A percentile compares a stretch with the other conserved stretches of the same genome.
Evolutionary conservation across 2,113 vertebrate genomes (phyloP).

Genomic region (Chaenocephalus aceratus): DNA sequence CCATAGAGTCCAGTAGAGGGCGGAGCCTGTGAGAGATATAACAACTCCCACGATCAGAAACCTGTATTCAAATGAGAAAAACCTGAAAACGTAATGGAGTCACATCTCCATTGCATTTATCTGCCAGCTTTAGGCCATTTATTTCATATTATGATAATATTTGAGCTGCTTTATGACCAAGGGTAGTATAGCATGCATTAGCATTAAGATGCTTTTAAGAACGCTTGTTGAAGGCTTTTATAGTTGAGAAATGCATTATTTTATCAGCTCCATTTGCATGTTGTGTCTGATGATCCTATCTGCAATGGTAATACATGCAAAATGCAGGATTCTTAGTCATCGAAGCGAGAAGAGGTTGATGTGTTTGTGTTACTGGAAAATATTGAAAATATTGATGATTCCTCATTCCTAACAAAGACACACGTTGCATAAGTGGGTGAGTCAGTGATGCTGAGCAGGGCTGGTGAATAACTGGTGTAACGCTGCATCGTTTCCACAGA

Average conservation of each 20-base stretch:
- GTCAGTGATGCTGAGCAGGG: slow-evolving; percentile 41
- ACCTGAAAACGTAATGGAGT: too few relatives aligned
- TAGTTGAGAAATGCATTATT: neutral
- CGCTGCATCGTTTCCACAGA: too few relatives aligned
- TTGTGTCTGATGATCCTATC: slow-evolving; percentile 1
- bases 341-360: neutral
- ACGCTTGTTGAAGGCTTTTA: neutral
- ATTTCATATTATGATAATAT: too few relatives aligned
- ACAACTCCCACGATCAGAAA: neutral
- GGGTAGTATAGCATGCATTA: slow-evolving; percentile 53
- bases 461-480: slow-evolving; percentile 35
- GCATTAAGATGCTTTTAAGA: neutral
- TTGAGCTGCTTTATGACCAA: too few relatives aligned
- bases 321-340: slow-evolving; percentile 3
- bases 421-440: slow-evolving; percentile 52
- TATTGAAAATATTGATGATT: neutral
- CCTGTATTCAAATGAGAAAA: too few relatives aligned
- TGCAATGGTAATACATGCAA: neutral
- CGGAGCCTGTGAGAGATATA: too few relatives aligned
- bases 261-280: neutral
- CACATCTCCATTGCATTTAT: too few relatives aligned
- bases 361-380: slow-evolving; percentile 11
- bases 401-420: slow-evolving; percentile 24
- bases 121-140: too few relatives aligned
- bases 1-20: too few relatives aligned